Conservation (phyloP, 2,888 invertebrate species). For the Rugalucina vietnamica region DNA sequence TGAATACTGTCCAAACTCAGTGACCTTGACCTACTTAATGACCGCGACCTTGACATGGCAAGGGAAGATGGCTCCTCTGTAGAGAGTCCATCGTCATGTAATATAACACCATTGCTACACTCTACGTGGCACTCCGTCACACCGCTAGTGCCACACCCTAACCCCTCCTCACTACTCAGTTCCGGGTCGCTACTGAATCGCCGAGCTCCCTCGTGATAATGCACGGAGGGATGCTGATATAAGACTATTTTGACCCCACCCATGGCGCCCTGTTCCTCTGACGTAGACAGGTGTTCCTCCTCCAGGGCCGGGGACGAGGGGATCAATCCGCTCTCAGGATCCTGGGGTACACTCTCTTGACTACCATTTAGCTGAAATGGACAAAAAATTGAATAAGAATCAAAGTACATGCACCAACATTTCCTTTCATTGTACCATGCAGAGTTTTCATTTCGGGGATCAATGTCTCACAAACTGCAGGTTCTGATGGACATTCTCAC, state of each 20-base stretch:
- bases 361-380: conserved; percentile 74
- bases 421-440: background rate
- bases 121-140: conserved; percentile 61
- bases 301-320: conserved; percentile 66
- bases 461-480: conserved; percentile 62
- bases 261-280: conserved; percentile 72
- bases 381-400: background rate
- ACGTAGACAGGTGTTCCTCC: conserved; percentile 72
- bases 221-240: conserved; percentile 69
- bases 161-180: conserved; percentile 55
- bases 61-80: conserved; percentile 40
- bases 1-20: conserved; percentile 57
- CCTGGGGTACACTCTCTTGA: conserved; percentile 77
- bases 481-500: conserved; percentile 70
- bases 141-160: conserved; percentile 50
- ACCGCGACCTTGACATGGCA: no score
- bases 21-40: no score
- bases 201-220: conserved; percentile 59
- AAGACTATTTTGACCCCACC: conserved; percentile 76
- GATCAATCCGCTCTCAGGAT: conserved; percentile 72
- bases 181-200: conserved; percentile 51
- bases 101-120: conserved; percentile 44
- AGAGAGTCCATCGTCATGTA: conserved; percentile 19
- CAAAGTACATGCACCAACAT: background rate
- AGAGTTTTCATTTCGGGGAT: conserved; percentile 22